Conservation (phyloP, 2,888 invertebrate species). For the Eurytoma adleriae region DNA sequence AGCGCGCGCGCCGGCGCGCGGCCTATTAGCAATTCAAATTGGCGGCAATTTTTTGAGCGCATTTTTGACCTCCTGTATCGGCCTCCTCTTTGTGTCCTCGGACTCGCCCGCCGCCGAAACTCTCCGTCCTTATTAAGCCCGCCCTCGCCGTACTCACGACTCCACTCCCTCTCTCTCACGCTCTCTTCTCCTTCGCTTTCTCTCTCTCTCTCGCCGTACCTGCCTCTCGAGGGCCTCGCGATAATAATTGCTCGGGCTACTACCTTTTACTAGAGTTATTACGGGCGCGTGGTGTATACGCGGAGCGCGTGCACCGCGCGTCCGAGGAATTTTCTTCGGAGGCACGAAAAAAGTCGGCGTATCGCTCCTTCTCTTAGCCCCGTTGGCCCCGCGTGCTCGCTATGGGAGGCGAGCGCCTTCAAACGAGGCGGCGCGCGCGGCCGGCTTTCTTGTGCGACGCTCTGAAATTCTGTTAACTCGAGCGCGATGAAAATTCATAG, state of each 20-base stretch:
- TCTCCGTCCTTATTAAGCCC: slow-evolving; percentile 74
- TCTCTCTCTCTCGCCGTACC: slow-evolving; percentile 34
- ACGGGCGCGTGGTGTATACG: slow-evolving; percentile 1
- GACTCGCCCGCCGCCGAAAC: slow-evolving; percentile 62
- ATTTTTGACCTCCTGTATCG: slow-evolving; percentile 77
- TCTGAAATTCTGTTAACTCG: slow-evolving; percentile 46
- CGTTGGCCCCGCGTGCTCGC: slow-evolving; percentile 28
- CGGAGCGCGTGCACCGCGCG: background rate
- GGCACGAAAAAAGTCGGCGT: slow-evolving; percentile 40
- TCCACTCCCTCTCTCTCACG: slow-evolving; percentile 49
- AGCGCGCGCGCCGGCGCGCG: slow-evolving; percentile 63
- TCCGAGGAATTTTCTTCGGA: slow-evolving; percentile 48
- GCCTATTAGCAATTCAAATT: slow-evolving; percentile 76
- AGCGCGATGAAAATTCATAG: slow-evolving; percentile 29
- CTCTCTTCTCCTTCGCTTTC: slow-evolving; percentile 25
- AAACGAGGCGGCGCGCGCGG: slow-evolving; percentile 19
- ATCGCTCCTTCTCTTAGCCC: slow-evolving; percentile 7
- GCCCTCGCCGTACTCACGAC: slow-evolving; percentile 75
- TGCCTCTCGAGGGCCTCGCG: slow-evolving; percentile 39
- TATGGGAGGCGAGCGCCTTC: slow-evolving; percentile 44
- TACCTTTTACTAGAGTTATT: slow-evolving; percentile 50
- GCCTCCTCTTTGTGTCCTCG: slow-evolving; percentile 66
- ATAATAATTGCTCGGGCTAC: slow-evolving; percentile 52
- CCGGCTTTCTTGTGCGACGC: slow-evolving; percentile 25
- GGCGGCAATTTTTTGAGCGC: slow-evolving; percentile 76